phyloP scores from a whole-genome alignment of 2,888 invertebrate genomes.

The Orthonychiurus folsomi region DNA sequence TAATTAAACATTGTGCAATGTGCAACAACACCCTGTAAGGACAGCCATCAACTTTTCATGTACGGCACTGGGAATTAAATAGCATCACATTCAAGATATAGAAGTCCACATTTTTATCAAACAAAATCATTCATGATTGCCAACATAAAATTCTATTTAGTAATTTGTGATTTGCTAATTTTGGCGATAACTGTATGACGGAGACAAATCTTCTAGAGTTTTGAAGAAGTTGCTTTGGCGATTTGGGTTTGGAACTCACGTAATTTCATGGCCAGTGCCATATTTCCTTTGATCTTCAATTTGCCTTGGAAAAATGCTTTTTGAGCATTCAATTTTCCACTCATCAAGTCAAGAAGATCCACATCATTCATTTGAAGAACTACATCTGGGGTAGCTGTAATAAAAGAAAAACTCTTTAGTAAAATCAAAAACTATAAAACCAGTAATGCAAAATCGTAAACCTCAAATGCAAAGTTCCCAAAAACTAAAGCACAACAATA shows the following conservation, averaged over 20 bases:
- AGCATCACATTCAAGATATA: too few species aligned
- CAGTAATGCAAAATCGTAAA: neutral
- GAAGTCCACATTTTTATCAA: too few species aligned
- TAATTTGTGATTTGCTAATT: too few species aligned
- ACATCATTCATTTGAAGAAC: slow-evolving; percentile 80
- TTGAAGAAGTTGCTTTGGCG: slow-evolving; percentile 40
- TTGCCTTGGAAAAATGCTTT: slow-evolving; percentile 95
- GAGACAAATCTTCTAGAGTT: slow-evolving; percentile 17
- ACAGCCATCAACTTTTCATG: too few species aligned
- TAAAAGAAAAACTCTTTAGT: neutral
- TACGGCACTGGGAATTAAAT: too few species aligned
- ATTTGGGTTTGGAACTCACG: slow-evolving; percentile 59
- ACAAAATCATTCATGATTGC: too few species aligned
- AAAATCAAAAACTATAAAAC: too few species aligned
- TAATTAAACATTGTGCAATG: too few species aligned
- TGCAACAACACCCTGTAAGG: too few species aligned
- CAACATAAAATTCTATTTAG: too few species aligned
- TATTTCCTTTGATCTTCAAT: slow-evolving; percentile 73
- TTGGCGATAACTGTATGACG: neutral
- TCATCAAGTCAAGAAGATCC: slow-evolving; percentile 76
- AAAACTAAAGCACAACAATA: too few species aligned
- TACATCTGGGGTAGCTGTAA: slow-evolving; percentile 74
- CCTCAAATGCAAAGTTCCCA: too few species aligned
- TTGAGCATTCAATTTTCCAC: slow-evolving; percentile 86
- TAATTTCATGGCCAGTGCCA: slow-evolving; percentile 88